phyloP scores from a whole-genome alignment of 92 coral and sea anemone genomes.

The Phenganax stokvisi region DNA sequence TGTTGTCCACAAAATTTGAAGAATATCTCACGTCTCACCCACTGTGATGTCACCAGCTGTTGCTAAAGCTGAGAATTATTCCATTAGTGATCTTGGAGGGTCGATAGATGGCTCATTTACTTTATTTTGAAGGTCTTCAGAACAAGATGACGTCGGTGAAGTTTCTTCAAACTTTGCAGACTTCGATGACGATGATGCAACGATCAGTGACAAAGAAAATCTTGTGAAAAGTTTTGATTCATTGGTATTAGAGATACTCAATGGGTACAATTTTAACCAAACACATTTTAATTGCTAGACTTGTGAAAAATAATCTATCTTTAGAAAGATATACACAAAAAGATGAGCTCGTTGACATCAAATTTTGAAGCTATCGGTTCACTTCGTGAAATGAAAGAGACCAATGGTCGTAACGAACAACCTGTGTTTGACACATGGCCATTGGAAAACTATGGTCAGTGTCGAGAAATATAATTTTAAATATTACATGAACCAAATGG shows the following conservation, averaged over 20 bases:
- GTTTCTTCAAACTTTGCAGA: conserved; percentile 8
- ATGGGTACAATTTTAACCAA: neutral
- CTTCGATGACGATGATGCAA: conserved; percentile 48
- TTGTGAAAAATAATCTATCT: conserved; percentile 2
- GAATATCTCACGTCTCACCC: too few species aligned
- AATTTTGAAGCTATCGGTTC: conserved; percentile 66
- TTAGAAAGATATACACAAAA: conserved; percentile 59
- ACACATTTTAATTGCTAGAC: neutral
- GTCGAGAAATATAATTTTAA: neutral
- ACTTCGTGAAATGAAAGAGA: conserved; percentile 54
- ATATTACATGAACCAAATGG: too few species aligned
- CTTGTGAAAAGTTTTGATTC: conserved; percentile 61
- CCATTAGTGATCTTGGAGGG: neutral
- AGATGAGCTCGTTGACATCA: conserved; percentile 62
- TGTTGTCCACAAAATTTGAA: too few species aligned
- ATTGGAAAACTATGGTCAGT: conserved; percentile 70
- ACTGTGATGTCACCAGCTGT: too few species aligned
- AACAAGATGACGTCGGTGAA: conserved; percentile 4
- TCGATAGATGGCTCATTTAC: too few species aligned
- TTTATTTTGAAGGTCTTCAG: neutral
- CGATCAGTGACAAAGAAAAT: conserved; percentile 63
- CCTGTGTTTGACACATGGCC: conserved; percentile 72
- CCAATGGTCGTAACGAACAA: conserved; percentile 23
- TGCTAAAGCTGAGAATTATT: neutral
- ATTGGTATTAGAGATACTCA: conserved; percentile 19